Conservation (phyloP, 2,888 invertebrate genomes). For the Conomelus anceps region DNA sequence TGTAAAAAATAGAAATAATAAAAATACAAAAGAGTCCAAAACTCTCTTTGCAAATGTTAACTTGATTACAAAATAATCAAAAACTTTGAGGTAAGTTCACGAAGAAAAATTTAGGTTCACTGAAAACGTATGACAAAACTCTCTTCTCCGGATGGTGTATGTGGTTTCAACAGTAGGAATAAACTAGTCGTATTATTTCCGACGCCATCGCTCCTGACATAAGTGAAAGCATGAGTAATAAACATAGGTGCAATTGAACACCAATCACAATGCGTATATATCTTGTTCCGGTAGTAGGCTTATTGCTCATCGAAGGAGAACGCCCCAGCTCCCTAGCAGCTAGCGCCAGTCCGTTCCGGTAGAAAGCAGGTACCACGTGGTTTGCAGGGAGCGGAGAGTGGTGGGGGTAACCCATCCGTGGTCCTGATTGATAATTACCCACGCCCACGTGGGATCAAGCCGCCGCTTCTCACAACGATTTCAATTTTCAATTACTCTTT, state of each 20-base stretch:
- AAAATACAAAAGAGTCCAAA: no score
- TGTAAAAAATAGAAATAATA: no score
- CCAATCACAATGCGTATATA: not conserved
- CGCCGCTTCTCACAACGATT: not conserved
- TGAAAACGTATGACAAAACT: no score
- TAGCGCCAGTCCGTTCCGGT: not conserved
- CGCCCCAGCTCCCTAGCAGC: not conserved
- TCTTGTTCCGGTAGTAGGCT: not conserved
- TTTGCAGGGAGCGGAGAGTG: not conserved
- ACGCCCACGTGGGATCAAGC: not conserved
- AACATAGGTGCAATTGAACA: not conserved
- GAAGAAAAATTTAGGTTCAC: no score
- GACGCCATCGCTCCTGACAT: not conserved
- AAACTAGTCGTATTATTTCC: not conserved
- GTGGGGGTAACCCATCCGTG: not conserved
- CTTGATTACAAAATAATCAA: no score
- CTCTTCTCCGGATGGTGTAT: not conserved
- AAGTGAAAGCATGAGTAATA: not conserved
- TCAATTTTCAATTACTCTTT: not conserved
- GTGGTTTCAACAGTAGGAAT: not conserved
- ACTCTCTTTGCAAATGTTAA: no score
- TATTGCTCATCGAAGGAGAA: not conserved
- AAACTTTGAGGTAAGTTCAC: no score
- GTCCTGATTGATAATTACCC: not conserved
- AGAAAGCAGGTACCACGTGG: not conserved